A percentile compares a stretch with the other conserved stretches of the same genome.
phyloP scores from a whole-genome alignment of 92 coral and sea anemone species.

The Ricordea florida region DNA sequence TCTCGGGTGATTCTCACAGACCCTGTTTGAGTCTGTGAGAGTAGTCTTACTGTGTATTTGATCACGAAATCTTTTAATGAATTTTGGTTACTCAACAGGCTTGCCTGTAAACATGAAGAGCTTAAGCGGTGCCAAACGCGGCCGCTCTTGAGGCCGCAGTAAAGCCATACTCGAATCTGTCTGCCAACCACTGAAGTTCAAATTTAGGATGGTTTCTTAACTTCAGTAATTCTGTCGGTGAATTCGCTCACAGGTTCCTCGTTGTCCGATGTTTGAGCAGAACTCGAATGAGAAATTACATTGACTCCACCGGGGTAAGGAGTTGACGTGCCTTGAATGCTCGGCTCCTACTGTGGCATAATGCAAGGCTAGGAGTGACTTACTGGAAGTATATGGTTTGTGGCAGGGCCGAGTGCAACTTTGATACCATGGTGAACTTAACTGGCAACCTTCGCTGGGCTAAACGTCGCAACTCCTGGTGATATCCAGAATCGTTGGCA shows the following conservation, averaged over 20 bases:
- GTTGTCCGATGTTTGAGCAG: background rate
- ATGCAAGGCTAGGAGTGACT: background rate
- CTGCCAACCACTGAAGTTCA: background rate
- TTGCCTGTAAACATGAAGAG: conserved; percentile 33
- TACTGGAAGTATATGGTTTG: background rate
- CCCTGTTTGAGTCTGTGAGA: conserved; percentile 50
- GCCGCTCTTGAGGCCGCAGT: conserved; percentile 32
- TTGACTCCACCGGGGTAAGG: background rate
- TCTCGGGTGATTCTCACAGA: conserved; percentile 6
- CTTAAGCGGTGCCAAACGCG: conserved; percentile 45
- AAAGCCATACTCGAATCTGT: conserved; percentile 24
- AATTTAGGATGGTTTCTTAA: conserved; percentile 3
- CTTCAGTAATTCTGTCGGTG: conserved; percentile 17
- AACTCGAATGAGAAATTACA: background rate
- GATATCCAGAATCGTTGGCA: background rate
- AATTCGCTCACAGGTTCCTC: conserved; percentile 36
- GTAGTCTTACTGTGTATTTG: conserved; percentile 40
- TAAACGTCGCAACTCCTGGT: too few species aligned
- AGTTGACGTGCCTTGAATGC: background rate
- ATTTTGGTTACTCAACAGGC: conserved; percentile 40
- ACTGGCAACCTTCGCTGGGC: too few species aligned
- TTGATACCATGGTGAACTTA: background rate
- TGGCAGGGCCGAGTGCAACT: too few species aligned
- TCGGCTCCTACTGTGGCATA: background rate
- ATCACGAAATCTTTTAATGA: conserved; percentile 49